Evolutionary conservation across 1,140 invertebrate genomes (phyloP), one percentile per base, ranked within the genome.

Genomic region (Coelopa frigida): DNA sequence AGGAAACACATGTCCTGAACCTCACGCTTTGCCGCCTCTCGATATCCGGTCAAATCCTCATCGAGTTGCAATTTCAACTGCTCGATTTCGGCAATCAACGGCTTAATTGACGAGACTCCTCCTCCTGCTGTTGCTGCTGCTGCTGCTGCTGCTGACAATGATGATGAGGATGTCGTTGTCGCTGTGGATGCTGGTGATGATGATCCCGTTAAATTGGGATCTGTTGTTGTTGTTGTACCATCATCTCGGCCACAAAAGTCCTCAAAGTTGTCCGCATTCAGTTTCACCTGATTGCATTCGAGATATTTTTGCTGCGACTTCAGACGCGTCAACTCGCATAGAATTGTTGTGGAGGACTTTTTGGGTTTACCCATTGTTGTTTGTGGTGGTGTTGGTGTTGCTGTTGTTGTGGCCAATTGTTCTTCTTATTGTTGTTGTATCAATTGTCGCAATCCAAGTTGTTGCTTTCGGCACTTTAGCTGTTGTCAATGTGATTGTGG

Each of bases 281-380:
- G 44, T 43, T 59, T 62, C 23, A 61, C 46, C 51, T 61, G 62
- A 58, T 58, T 56, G 51, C 58, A 64, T 53, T 67, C 64, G n/a
- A 68, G 56, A 53, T 68, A 68, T 51, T 68, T 68, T 53, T 65
- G 64, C 29, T 68, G 64, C 1, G 64, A 52, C 50, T 65, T 68
- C 12, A 68, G 46, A 5, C 61, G 59, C 27, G 65, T 67, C 21
- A 68, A 31, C 38, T 68, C 64, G 21, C 64, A 68, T 0, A 68
- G 29, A 3, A 68, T 37, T 14, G 54, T 49, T 11, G 61, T 68
- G 14, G 23, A 31, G 8, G 47, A 43, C 40, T 53, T n/a, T n/a
- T n/a, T n/a, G n/a, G n/a, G n/a, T n/a, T n/a, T n/a, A n/a, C n/a
- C n/a, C n/a, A n/a, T n/a, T n/a, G n/a, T n/a, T n/a, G n/a, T n/a